Conservation (phyloP, 2,113 vertebrate genomes). For the Odobenus rosmarus region DNA sequence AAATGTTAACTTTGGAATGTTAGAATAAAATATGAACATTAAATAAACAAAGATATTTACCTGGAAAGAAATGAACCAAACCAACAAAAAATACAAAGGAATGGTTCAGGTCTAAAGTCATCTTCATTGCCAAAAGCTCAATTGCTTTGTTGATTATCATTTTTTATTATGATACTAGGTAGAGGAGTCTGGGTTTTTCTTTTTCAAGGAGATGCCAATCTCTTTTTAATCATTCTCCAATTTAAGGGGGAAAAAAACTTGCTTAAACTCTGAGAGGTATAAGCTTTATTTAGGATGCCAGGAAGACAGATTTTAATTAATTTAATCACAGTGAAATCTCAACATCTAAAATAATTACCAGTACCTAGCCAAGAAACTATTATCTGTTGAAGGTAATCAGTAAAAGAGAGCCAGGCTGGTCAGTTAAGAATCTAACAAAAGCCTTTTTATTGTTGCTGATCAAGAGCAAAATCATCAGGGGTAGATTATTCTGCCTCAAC, state of each 20-base stretch:
- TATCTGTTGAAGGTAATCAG: conserved; percentile 58
- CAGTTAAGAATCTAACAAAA: conserved; percentile 16
- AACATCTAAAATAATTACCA: conserved; percentile 68
- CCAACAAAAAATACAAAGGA: not conserved
- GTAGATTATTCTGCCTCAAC: not conserved
- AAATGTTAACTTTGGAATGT: not conserved
- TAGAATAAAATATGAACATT: conserved; percentile 34
- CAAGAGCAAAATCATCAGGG: not conserved
- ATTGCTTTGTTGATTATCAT: not conserved
- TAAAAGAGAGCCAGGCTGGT: conserved; percentile 2
- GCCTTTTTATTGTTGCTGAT: conserved; percentile 23
- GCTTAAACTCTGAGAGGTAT: not conserved
- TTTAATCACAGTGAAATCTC: conserved; percentile 67
- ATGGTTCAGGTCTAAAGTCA: not conserved
- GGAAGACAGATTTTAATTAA: conserved; percentile 67
- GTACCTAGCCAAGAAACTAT: not conserved
- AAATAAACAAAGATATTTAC: conserved; percentile 28
- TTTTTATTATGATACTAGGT: not conserved
- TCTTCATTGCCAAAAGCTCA: not conserved
- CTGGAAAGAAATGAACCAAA: not conserved
- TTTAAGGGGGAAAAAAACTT: not conserved
- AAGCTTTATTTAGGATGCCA: conserved; percentile 29
- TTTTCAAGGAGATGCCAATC: not conserved
- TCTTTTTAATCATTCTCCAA: conserved; percentile 30
- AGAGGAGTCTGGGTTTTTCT: not conserved